phyloP scores from a whole-genome alignment of 2,888 invertebrate genomes.

The Diarsia mendica region DNA sequence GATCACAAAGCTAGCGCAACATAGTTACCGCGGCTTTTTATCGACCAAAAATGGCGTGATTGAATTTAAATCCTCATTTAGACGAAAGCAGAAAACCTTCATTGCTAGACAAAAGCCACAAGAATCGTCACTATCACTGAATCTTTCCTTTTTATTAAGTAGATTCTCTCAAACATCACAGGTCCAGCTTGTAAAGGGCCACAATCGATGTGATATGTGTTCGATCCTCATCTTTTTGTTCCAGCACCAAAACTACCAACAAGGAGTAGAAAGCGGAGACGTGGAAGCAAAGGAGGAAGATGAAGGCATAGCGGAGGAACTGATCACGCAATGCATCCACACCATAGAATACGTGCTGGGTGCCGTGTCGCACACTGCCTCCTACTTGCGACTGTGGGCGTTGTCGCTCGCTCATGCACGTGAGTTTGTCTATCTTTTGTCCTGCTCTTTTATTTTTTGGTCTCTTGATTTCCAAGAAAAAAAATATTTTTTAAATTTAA shows the following conservation, averaged over 20 bases:
- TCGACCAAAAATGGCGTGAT: background rate
- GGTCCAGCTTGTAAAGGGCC: background rate
- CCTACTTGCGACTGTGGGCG: slow-evolving; percentile 97
- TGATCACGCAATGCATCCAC: slow-evolving; percentile 96
- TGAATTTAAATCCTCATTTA: background rate
- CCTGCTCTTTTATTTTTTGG: background rate
- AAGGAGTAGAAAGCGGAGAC: slow-evolving; percentile 82
- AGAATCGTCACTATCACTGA: background rate
- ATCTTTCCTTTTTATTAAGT: background rate
- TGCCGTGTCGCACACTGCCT: slow-evolving; percentile 97
- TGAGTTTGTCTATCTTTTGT: slow-evolving; percentile 84
- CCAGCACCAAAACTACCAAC: slow-evolving; percentile 76
- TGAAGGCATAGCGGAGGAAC: slow-evolving; percentile 92
- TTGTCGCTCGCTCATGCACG: slow-evolving; percentile 96
- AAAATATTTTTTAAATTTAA: too few species aligned
- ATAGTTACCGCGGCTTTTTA: background rate
- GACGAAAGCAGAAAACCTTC: background rate
- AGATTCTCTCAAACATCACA: background rate
- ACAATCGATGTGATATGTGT: background rate
- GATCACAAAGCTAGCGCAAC: background rate
- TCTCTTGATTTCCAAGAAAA: too few species aligned
- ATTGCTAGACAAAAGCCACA: background rate
- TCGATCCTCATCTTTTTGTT: background rate
- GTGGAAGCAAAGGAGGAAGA: slow-evolving; percentile 77
- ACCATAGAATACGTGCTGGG: slow-evolving; percentile 97